phyloP scores from a whole-genome alignment of 2,888 invertebrate genomes.

The Ametastegia equiseti region DNA sequence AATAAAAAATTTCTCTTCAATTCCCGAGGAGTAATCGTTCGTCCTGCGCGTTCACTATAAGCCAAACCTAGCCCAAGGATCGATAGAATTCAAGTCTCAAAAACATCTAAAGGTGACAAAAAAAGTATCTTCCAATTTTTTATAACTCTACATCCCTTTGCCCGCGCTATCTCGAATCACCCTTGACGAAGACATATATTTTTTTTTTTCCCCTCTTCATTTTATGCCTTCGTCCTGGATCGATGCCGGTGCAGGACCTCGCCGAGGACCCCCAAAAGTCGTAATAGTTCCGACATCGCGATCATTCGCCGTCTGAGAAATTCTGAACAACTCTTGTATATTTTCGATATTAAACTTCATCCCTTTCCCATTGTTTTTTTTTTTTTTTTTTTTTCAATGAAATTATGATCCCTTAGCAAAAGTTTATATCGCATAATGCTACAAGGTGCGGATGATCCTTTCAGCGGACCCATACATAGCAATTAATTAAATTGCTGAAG shows the following conservation, averaged over 20 bases:
- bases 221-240: background rate
- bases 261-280: background rate
- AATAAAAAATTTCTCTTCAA: conserved; percentile 35
- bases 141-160: background rate
- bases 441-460: background rate
- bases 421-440: too few relatives aligned
- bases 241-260: background rate
- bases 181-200: background rate
- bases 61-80: background rate
- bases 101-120: conserved; percentile 4
- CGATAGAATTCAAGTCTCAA: background rate
- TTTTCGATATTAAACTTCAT: too few relatives aligned
- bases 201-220: background rate
- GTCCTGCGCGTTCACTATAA: background rate
- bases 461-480: background rate
- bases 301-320: background rate
- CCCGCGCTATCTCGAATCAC: background rate
- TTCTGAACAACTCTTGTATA: too few relatives aligned
- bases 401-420: background rate
- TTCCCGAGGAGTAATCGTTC: conserved; percentile 23
- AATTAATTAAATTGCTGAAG: conserved; percentile 10
- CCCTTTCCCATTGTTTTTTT: too few relatives aligned
- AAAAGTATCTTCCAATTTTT: conserved; percentile 31
- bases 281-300: background rate
- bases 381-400: too few relatives aligned